Conservation (phyloP, 2,888 invertebrate species). For the Taphrorychus bicolor region DNA sequence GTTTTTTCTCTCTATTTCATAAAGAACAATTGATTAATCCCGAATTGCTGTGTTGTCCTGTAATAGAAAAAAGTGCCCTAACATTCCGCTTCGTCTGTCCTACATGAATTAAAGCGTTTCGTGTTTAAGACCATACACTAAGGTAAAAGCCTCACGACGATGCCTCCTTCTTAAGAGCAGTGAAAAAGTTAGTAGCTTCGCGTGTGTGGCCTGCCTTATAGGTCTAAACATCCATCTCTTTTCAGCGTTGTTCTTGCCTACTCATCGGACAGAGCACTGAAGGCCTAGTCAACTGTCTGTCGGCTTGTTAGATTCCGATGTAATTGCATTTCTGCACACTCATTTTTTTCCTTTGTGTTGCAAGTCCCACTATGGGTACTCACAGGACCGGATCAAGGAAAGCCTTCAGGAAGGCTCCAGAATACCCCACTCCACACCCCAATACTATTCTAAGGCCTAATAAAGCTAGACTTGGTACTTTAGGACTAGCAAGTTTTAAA, state of each 20-base stretch:
- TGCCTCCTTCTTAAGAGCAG: no score
- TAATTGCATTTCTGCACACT: conserved; percentile 41
- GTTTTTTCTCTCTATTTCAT: conserved; percentile 4
- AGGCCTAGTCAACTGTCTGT: conserved; percentile 22
- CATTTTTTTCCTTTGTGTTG: conserved; percentile 30
- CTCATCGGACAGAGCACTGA: conserved; percentile 12
- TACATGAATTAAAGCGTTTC: neutral
- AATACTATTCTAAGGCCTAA: no score
- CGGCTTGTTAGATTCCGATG: conserved; percentile 40
- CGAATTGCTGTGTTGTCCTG: conserved; percentile 27
- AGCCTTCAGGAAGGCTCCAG: no score
- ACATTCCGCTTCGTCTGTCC: neutral
- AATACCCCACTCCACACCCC: no score
- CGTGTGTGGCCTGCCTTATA: neutral
- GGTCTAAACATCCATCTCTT: neutral
- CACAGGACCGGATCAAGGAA: conserved; percentile 12
- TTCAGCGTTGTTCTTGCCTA: conserved; percentile 20
- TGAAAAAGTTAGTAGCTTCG: no score
- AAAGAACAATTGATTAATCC: conserved; percentile 29
- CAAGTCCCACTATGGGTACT: conserved; percentile 6
- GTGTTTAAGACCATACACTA: neutral
- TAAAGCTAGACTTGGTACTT: no score
- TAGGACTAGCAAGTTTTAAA: no score
- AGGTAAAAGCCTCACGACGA: neutral
- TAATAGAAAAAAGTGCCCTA: neutral